Evolutionary conservation across 2,797 vertebrate species (phyloP).

Genomic region (Decapterus maruadsi): DNA sequence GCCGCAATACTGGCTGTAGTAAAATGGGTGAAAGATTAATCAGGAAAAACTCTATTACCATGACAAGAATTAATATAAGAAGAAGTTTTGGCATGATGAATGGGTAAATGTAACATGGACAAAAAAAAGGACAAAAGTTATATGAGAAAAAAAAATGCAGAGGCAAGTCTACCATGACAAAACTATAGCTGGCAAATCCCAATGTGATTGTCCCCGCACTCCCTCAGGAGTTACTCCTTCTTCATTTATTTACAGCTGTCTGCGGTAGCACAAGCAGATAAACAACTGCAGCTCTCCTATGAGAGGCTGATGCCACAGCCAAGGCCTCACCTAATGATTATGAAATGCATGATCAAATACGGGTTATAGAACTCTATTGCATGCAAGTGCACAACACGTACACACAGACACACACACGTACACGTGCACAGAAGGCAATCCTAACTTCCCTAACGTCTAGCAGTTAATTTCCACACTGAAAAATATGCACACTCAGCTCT

Average conservation of each 20-base stretch:
- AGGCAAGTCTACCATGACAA: slow-evolving; percentile 56
- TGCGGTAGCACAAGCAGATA: slow-evolving; percentile 65
- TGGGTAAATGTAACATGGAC: slow-evolving; percentile 73
- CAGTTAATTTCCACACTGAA: slow-evolving; percentile 63
- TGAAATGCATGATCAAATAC: slow-evolving; percentile 81
- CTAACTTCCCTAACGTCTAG: slow-evolving; percentile 32
- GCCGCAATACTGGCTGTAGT: slow-evolving; percentile 61
- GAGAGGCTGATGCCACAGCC: slow-evolving; percentile 57
- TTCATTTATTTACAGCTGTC: slow-evolving; percentile 86
- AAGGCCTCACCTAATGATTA: slow-evolving; percentile 79
- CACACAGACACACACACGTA: neutral
- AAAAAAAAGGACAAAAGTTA: slow-evolving; percentile 59
- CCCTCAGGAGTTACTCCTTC: slow-evolving; percentile 78
- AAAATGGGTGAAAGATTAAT: slow-evolving; percentile 85
- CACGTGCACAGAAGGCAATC: slow-evolving; percentile 31
- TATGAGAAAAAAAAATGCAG: slow-evolving; percentile 23
- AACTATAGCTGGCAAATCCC: slow-evolving; percentile 78
- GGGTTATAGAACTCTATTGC: slow-evolving; percentile 44
- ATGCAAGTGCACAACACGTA: neutral
- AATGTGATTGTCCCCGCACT: slow-evolving; percentile 53
- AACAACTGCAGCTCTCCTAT: slow-evolving; percentile 71
- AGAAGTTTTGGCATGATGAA: slow-evolving; percentile 74
- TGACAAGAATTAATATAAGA: slow-evolving; percentile 82
- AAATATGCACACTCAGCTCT: slow-evolving; percentile 76
- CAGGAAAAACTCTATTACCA: slow-evolving; percentile 82